Base-by-base conservation (phyloP, 2,113 vertebrate species). In the Crypturellus undulatus region DNA sequence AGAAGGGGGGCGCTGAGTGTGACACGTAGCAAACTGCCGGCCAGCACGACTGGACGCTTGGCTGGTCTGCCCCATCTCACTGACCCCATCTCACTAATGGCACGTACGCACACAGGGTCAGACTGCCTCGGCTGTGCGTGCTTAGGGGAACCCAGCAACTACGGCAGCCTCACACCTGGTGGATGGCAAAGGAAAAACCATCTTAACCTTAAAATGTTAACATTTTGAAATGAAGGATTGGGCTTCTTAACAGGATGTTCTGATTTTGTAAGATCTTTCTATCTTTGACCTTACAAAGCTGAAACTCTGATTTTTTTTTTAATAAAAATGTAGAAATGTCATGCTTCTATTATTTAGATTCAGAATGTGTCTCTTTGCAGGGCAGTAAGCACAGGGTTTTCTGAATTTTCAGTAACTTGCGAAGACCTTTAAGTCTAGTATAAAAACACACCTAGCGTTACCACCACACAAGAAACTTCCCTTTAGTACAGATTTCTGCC, bases 381-480 rank as follows among this genome's bases (percentile, higher is more conserved):
- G 20, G 15, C 5, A 24, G 25, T 67, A 64, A 81, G 64, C 10
- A 80, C 0, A 2, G 0, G 5, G 9, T 36, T 40, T 85, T 67
- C 30, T 36, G 36, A 69, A 79, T 62, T 84, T 71, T 52, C 40
- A 80, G 36, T 59, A n/a, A 92, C 58, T 60, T 65, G 6, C 63
- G 1, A 0, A 43, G 72, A 62, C 25, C 76, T 87, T 40, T 0
- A 87, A 95, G 49, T 52, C 49, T n/a, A 79, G 25, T 0, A 0
- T 10, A 24, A 90, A 24, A 90, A 72, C 22, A 19, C 0, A 5
- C n/a, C 8, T 0, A 0, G 89, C 17, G 49, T 4, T 9, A 36
- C 0, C 64, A 13, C 32, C 36, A 85, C 30, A 36, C 3, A 42
- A 60, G 47, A 24, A 0, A 51, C 30, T 65, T 62, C 56, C 38